phyloP scores from a whole-genome alignment of 2,888 invertebrate species.

The Eremobia ochroleuca region DNA sequence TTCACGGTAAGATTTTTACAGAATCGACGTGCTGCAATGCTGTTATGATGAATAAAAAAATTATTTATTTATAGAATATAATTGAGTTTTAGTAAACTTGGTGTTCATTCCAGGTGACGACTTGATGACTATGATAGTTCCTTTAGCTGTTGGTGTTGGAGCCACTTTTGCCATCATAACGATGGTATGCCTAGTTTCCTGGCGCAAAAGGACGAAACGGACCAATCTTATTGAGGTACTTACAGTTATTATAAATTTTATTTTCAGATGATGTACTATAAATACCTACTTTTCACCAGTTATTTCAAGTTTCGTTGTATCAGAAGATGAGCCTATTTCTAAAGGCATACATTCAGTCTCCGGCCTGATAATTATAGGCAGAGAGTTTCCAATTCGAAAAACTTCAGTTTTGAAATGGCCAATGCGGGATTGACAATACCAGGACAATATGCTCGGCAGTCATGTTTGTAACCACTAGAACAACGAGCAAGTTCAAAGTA shows the following conservation, averaged over 20 bases:
- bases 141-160: neutral
- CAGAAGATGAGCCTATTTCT: neutral
- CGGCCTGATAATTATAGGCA: neutral
- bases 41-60: too few relatives aligned
- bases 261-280: neutral
- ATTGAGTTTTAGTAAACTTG: neutral
- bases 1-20: too few relatives aligned
- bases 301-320: neutral
- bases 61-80: neutral
- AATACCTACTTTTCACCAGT: too few relatives aligned
- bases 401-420: too few relatives aligned
- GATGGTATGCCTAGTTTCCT: constrained; percentile 13
- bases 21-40: too few relatives aligned
- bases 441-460: too few relatives aligned
- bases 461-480: neutral
- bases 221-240: constrained; percentile 17
- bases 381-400: neutral
- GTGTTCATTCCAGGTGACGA: constrained; percentile 4
- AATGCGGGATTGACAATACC: neutral
- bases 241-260: neutral
- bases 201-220: constrained; percentile 38
- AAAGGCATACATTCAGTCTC: neutral
- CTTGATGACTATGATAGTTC: neutral
- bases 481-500: neutral
- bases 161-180: constrained; percentile 9